phyloP scores from a whole-genome alignment of 2,797 vertebrate species.

The Notolepis coatsorum region DNA sequence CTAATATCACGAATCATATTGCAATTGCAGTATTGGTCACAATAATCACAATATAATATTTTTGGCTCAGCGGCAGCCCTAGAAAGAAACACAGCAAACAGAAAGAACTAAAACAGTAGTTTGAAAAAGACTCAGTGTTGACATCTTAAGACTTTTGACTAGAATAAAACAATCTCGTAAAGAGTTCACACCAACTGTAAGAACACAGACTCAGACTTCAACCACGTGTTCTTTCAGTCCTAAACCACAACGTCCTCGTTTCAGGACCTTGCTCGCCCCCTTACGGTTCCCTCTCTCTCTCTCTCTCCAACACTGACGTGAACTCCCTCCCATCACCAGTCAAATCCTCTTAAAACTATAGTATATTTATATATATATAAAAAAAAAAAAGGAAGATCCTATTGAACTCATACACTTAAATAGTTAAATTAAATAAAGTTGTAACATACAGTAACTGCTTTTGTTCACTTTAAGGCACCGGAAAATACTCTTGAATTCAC shows the following conservation, averaged over 20 bases:
- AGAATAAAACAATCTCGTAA: constrained; percentile 10
- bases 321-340: too few species aligned
- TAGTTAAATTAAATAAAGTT: constrained; percentile 20
- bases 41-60: too few species aligned
- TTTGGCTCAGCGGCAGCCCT: too few species aligned
- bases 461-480: constrained; percentile 68
- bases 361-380: not conserved
- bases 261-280: not conserved
- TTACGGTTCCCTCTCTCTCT: too few species aligned
- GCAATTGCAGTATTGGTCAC: too few species aligned
- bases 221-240: constrained; percentile 8
- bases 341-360: not conserved
- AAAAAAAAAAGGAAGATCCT: not conserved
- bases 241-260: not conserved
- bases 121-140: constrained; percentile 26
- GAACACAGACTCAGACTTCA: not conserved
- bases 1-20: too few species aligned
- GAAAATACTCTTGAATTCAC: not conserved
- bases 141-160: constrained; percentile 11
- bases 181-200: constrained; percentile 1
- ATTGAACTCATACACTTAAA: not conserved
- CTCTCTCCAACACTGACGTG: too few species aligned
- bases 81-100: not conserved
- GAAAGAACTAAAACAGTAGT: constrained; percentile 43
- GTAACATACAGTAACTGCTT: constrained; percentile 17